A percentile compares a stretch with the other conserved stretches of the same genome.
Evolutionary conservation across 2,797 vertebrate genomes (phyloP).

Genomic region (Hyperoplus lanceolatus): DNA sequence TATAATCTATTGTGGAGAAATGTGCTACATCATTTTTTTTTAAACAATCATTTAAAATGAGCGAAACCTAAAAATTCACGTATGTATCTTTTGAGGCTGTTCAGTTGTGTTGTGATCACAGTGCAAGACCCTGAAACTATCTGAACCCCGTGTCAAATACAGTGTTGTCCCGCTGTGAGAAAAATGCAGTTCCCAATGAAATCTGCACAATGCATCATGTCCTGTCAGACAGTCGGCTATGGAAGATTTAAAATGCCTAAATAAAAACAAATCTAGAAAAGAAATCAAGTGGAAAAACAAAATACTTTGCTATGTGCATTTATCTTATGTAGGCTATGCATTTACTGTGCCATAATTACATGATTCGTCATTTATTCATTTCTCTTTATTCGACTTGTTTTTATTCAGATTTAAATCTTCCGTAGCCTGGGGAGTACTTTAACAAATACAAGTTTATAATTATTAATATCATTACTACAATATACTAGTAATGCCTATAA

Average conservation of each 20-base stretch:
- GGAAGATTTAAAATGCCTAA: constrained; percentile 48
- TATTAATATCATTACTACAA: constrained; percentile 42
- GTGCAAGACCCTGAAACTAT: constrained; percentile 75
- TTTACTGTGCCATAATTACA: neutral
- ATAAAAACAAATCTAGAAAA: constrained; percentile 29
- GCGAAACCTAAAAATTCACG: constrained; percentile 29
- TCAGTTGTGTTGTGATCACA: constrained; percentile 79
- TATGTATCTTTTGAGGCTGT: constrained; percentile 70
- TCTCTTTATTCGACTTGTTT: constrained; percentile 23
- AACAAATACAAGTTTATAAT: constrained; percentile 45
- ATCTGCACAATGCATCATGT: constrained; percentile 48
- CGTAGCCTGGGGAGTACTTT: constrained; percentile 47
- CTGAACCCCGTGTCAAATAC: constrained; percentile 57
- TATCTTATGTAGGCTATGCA: neutral
- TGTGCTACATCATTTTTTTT: constrained; percentile 20
- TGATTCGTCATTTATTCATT: neutral
- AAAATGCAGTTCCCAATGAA: constrained; percentile 39
- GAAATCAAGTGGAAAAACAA: constrained; percentile 7
- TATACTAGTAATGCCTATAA: constrained; percentile 67
- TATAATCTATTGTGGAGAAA: constrained; percentile 45
- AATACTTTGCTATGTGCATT: neutral
- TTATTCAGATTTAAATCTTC: constrained; percentile 42
- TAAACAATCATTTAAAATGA: constrained; percentile 31
- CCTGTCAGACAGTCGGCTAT: constrained; percentile 27
- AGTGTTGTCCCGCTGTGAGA: constrained; percentile 66